These are phyloP conservation scores for Pyxicephalus adspersus DNA, from an alignment of 2,113 vertebrate genomes.

Conservation along the genomic window DNA sequence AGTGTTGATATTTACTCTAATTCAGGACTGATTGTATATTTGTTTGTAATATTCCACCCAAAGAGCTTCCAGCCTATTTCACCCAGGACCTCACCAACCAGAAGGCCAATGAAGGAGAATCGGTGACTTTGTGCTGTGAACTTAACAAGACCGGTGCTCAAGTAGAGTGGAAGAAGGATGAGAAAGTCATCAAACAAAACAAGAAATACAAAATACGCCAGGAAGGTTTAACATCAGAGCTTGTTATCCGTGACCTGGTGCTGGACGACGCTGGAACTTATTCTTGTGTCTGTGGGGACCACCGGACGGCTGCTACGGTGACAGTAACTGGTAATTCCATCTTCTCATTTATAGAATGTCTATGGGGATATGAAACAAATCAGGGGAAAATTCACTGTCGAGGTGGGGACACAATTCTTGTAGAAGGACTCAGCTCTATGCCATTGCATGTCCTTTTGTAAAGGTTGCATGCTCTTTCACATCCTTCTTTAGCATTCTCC, in stretches of 20 bases:
- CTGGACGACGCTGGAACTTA: constrained; percentile 64
- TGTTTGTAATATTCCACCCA: background rate
- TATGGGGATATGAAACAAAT: too few relatives aligned
- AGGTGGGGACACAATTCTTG: too few relatives aligned
- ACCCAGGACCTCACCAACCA: constrained; percentile 76
- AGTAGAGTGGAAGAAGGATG: constrained; percentile 56
- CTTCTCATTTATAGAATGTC: background rate
- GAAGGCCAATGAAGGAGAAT: constrained; percentile 78
- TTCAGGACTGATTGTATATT: background rate
- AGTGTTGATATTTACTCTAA: background rate
- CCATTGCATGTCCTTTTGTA: too few relatives aligned
- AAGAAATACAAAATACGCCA: constrained; percentile 74
- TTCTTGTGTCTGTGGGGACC: constrained; percentile 56
- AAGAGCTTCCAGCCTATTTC: constrained; percentile 82
- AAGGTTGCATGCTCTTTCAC: too few relatives aligned
- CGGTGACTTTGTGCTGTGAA: constrained; percentile 76
- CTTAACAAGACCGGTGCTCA: constrained; percentile 81
- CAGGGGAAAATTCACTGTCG: too few relatives aligned
- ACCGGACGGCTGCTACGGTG: constrained; percentile 51
- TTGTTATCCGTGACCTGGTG: constrained; percentile 69
- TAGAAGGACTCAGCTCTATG: too few relatives aligned
- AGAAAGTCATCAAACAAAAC: constrained; percentile 61
- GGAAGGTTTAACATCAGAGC: constrained; percentile 63
- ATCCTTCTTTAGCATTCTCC: too few relatives aligned
- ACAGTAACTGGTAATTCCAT: constrained; percentile 56